Evolutionary conservation across 37 sponge, comb jelly and placozoan species (phyloP).

Genomic region (Beroe forskalii): DNA sequence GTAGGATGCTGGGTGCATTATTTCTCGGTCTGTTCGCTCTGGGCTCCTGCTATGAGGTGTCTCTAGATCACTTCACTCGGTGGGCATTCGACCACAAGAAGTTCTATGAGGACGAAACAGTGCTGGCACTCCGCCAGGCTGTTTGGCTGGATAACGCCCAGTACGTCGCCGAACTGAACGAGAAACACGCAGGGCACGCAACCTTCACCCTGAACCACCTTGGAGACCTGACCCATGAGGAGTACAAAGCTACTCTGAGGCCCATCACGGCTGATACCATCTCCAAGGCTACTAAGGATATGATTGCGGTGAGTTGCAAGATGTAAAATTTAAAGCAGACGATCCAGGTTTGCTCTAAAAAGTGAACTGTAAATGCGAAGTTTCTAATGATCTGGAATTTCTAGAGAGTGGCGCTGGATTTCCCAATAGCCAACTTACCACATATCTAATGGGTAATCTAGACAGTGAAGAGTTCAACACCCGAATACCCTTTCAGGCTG

Average conservation of each 20-base stretch:
- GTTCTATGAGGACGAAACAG: neutral
- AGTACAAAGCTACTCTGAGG: slow-evolving; percentile 12
- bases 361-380: too few species aligned
- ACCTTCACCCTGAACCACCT: slow-evolving; percentile 47
- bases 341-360: too few species aligned
- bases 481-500: neutral
- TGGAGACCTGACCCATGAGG: slow-evolving; percentile 57
- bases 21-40: neutral
- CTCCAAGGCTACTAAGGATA: slow-evolving; percentile 11
- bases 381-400: too few species aligned
- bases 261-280: neutral
- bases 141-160: slow-evolving; percentile 54
- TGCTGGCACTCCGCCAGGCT: neutral
- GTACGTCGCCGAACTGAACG: slow-evolving; percentile 4
- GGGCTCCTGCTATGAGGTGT: neutral
- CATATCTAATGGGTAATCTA: too few species aligned
- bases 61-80: slow-evolving; percentile 34
- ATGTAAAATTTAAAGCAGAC: too few species aligned
- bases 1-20: neutral
- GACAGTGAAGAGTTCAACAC: too few species aligned
- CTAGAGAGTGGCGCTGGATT: too few species aligned
- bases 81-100: slow-evolving; percentile 55
- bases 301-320: slow-evolving; percentile 38
- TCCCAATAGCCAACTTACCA: too few species aligned
- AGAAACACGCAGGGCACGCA: neutral